Conservation (phyloP, 1,140 invertebrate genomes). For the Gryllus bimaculatus region DNA sequence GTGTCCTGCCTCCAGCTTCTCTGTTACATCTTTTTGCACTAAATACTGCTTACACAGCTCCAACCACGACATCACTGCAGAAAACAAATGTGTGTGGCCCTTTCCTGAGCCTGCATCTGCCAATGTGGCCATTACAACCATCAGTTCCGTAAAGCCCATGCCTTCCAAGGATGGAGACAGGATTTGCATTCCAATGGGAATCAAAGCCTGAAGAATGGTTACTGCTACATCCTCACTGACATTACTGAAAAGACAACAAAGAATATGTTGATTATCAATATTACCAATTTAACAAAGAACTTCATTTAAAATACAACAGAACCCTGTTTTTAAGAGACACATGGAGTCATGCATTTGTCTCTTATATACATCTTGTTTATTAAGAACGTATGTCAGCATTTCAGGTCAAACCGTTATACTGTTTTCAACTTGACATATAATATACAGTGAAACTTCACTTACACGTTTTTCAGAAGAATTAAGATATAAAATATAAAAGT, state of each 20-base stretch:
- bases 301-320: too few relatives aligned
- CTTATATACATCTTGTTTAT: too few relatives aligned
- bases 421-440: too few relatives aligned
- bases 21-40: conserved; percentile 42
- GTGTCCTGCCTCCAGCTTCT: conserved; percentile 40
- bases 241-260: conserved; percentile 33
- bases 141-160: conserved; percentile 67
- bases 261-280: neutral
- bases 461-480: too few relatives aligned
- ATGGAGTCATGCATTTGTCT: too few relatives aligned
- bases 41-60: conserved; percentile 52
- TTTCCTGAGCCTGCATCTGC: conserved; percentile 67
- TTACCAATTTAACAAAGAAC: too few relatives aligned
- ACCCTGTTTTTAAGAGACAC: too few relatives aligned
- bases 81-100: conserved; percentile 70
- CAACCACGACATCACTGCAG: conserved; percentile 70
- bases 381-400: too few relatives aligned
- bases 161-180: conserved; percentile 53
- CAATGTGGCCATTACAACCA: conserved; percentile 72
- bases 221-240: conserved; percentile 57
- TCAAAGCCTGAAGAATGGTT: conserved; percentile 62
- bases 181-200: conserved; percentile 63
- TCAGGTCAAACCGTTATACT: too few relatives aligned
- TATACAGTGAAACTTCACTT: too few relatives aligned
- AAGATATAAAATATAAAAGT: too few relatives aligned